Evolutionary conservation across 2,113 vertebrate species (phyloP).

Genomic region (Hipposideros armiger): DNA sequence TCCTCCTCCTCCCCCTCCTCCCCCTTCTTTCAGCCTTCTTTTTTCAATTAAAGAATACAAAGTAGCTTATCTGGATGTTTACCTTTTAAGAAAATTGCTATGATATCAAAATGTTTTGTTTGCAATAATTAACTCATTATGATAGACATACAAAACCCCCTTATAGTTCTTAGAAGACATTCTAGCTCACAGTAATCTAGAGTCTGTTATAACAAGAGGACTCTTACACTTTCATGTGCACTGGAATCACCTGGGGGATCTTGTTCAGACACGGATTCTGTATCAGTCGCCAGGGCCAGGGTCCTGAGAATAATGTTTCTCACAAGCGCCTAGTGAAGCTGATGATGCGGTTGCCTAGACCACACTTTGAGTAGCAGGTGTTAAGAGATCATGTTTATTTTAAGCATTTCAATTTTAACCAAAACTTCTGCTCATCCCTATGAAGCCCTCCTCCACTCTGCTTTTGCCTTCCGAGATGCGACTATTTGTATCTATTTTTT

Average conservation of each 20-base stretch:
- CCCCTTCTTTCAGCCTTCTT: neutral
- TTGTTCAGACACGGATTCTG: neutral
- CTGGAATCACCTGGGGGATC: neutral
- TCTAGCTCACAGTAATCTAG: neutral
- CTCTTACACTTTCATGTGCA: neutral
- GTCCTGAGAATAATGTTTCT: neutral
- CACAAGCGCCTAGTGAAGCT: neutral
- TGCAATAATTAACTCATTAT: constrained; percentile 59
- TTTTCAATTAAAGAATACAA: constrained; percentile 52
- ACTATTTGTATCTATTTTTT: neutral
- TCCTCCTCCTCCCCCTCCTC: too few species aligned
- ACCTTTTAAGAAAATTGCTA: constrained; percentile 54
- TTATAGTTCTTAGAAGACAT: constrained; percentile 57
- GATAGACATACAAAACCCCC: constrained; percentile 20
- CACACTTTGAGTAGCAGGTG: neutral
- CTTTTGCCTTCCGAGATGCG: neutral
- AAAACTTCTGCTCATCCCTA: neutral
- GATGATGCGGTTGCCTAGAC: neutral
- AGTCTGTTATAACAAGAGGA: neutral
- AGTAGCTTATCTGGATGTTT: neutral
- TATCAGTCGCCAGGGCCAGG: neutral
- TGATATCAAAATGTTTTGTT: constrained; percentile 66
- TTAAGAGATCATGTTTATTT: neutral
- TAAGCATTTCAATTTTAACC: neutral
- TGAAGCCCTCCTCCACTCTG: neutral